A percentile compares a stretch with the other conserved stretches of the same genome.
Evolutionary conservation across 2,113 vertebrate genomes (phyloP).

Genomic region (Dryoscopus gambensis): DNA sequence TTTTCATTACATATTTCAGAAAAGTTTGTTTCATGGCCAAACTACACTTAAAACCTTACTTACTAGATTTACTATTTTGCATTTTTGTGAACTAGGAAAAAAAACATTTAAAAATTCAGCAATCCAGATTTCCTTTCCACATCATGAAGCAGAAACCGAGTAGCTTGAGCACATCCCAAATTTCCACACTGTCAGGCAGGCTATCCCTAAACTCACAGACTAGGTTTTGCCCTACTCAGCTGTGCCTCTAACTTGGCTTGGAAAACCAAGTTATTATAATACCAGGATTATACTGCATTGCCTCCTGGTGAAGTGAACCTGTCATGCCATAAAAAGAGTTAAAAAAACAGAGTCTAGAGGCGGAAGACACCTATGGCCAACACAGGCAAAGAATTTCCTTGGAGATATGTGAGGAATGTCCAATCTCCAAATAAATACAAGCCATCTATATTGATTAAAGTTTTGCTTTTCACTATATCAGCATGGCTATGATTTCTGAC

Average conservation of each 20-base stretch:
- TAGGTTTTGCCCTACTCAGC: constrained; percentile 35
- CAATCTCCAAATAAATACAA: background rate
- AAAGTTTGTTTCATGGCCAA: constrained; percentile 72
- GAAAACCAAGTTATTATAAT: background rate
- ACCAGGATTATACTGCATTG: background rate
- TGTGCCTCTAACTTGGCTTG: background rate
- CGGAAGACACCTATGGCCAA: background rate
- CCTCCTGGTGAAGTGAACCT: background rate
- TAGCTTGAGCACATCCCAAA: background rate
- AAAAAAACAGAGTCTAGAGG: background rate
- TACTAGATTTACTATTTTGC: constrained; percentile 67
- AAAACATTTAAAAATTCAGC: background rate
- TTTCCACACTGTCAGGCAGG: constrained; percentile 6
- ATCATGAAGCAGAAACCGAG: constrained; percentile 37
- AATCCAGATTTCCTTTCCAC: constrained; percentile 45
- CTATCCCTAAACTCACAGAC: background rate
- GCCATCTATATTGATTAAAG: background rate
- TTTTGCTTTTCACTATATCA: background rate
- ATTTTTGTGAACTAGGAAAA: constrained; percentile 63
- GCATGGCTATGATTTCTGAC: background rate
- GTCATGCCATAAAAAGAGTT: background rate
- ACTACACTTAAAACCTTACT: constrained; percentile 53
- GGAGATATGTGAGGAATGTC: background rate
- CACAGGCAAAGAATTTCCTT: background rate
- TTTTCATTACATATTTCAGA: constrained; percentile 65